phyloP scores from a whole-genome alignment of 1,140 invertebrate species.

The Steinernema khuongi region DNA sequence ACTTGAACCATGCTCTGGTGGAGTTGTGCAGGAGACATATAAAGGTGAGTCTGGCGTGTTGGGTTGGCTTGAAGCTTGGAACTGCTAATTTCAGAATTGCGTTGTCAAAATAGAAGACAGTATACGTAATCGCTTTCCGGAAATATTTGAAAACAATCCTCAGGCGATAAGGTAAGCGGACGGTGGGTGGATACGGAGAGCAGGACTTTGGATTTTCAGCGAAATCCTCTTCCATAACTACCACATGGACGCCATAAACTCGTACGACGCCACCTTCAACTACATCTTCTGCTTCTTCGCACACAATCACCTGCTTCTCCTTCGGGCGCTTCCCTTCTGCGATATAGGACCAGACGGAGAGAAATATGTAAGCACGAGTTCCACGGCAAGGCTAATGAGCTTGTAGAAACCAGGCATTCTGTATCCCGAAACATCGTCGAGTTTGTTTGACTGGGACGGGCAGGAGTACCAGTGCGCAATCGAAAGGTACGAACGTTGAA shows the following conservation, averaged over 20 bases:
- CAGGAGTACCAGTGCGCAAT: not conserved
- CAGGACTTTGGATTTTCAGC: not conserved
- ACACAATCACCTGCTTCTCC: not conserved
- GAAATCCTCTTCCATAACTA: not conserved
- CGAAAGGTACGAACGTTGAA: not conserved
- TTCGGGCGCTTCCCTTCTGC: not conserved
- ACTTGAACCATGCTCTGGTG: not conserved
- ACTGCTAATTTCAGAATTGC: not conserved
- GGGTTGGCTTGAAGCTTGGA: not conserved
- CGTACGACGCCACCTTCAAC: not conserved
- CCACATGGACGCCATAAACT: not conserved
- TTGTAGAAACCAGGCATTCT: not conserved
- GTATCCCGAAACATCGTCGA: not conserved
- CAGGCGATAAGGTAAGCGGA: no score
- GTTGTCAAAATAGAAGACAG: not conserved
- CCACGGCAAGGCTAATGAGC: not conserved
- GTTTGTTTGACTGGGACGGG: not conserved
- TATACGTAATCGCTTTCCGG: not conserved
- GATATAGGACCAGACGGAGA: not conserved
- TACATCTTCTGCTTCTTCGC: slow-evolving; percentile 9
- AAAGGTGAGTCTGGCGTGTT: not conserved
- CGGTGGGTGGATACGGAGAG: no score
- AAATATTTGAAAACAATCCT: not conserved
- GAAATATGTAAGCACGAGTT: not conserved
- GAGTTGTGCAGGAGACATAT: not conserved